Base-by-base conservation (phyloP, 2,888 invertebrate genomes). In the Apantesis nais region DNA sequence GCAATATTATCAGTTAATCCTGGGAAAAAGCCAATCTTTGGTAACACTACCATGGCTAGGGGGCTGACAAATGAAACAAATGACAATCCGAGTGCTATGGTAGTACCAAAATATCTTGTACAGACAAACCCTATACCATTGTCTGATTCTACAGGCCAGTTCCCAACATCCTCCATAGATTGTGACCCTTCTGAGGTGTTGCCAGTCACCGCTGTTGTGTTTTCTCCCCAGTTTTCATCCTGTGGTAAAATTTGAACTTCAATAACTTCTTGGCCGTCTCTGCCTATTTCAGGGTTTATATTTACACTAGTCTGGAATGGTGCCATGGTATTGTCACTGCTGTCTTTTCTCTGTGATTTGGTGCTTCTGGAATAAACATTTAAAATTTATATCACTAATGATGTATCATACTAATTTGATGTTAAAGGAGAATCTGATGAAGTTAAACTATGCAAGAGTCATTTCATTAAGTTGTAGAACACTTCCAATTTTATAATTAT, bases 181-280 rank as follows among this genome's bases (percentile, higher is more conserved):
- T 98, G 98, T 7, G 98, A 99, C 83, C 98, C 98, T 88, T 99
- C 99, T 0, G 98, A 99, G 1, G 99, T 99, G 86, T 99, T 99
- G 16, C 99, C 99, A 0, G 99, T 99, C 48, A 99, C 97, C 0
- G 99, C 99, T 0, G 99, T 99, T 0, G 99, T 99, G 85, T 98
- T 99, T 91, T 99, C 99, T n/a, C 98, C 99, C 99, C 99, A 99
- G 90, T 99, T 99, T 87, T 99, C 99, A 93, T 99, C 99, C 93
- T 99, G 98, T 0, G 99, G 99, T 72, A 99, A 93, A 79, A 99
- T 99, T 94, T 99, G 99, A 55, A 99, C 99, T 94, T 99, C 99
- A 66, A 99, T 99, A 19, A 98, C 97, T 92, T 99, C 98, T 88
- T 98, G 98, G 0, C 98, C 98, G 76, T 98, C 97, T 69, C 97